Evolutionary conservation across 1,140 invertebrate species (phyloP).

Genomic region (Steinernema khuongi): DNA sequence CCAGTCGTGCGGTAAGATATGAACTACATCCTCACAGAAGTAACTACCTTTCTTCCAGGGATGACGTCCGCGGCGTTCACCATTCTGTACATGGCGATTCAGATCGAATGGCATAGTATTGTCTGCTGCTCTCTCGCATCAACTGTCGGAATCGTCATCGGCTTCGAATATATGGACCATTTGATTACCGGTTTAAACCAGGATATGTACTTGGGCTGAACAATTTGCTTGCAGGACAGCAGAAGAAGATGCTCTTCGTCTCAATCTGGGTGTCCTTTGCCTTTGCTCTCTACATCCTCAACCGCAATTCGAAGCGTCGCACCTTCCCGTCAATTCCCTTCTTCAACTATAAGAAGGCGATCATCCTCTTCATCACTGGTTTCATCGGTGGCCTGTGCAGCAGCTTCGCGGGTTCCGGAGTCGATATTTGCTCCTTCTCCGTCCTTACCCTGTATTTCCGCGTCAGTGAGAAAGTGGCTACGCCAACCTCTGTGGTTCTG

Average conservation of each 20-base stretch:
- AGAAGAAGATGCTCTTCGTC: slow-evolving; percentile 55
- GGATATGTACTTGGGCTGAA: not conserved
- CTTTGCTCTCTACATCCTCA: slow-evolving; percentile 46
- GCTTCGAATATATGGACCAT: slow-evolving; percentile 37
- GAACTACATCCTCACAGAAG: slow-evolving; percentile 5
- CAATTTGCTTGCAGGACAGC: slow-evolving; percentile 16
- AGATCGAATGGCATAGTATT: slow-evolving; percentile 34
- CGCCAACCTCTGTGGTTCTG: slow-evolving; percentile 55
- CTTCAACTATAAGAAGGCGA: slow-evolving; percentile 36
- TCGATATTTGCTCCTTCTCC: slow-evolving; percentile 50
- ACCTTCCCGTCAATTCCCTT: slow-evolving; percentile 41
- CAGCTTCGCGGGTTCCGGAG: slow-evolving; percentile 46
- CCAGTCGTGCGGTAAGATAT: slow-evolving; percentile 27
- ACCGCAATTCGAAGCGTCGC: slow-evolving; percentile 41
- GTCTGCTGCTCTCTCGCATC: slow-evolving; percentile 32
- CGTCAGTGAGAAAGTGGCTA: slow-evolving; percentile 56
- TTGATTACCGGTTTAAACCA: not conserved
- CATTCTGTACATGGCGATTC: slow-evolving; percentile 38
- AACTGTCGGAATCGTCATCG: slow-evolving; percentile 35
- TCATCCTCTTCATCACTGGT: slow-evolving; percentile 43
- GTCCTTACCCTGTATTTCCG: slow-evolving; percentile 51
- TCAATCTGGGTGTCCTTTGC: slow-evolving; percentile 52
- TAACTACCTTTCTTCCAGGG: slow-evolving; percentile 19
- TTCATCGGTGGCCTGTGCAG: slow-evolving; percentile 51
- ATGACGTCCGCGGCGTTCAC: slow-evolving; percentile 41